phyloP scores from a whole-genome alignment of 1,140 invertebrate species.

The Chelonus insularis region DNA sequence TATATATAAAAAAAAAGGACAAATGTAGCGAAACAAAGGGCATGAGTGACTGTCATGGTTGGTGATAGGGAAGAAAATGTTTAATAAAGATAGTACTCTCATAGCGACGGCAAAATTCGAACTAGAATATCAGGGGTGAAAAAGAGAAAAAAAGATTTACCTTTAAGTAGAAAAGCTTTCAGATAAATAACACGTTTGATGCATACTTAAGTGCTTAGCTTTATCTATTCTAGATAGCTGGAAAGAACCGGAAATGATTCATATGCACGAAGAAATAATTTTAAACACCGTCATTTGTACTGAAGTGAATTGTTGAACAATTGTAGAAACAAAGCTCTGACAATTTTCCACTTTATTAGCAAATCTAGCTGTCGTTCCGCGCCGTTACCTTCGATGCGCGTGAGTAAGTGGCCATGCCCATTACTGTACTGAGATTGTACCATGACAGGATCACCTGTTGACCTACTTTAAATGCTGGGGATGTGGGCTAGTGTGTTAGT shows the following conservation, averaged over 20 bases:
- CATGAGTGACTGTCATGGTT: not conserved
- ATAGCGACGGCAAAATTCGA: not conserved
- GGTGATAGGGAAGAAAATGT: constrained; percentile 1
- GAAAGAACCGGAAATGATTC: too few species aligned
- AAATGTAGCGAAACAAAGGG: not conserved
- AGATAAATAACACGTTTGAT: constrained; percentile 3
- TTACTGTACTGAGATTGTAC: constrained; percentile 28
- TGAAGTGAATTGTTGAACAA: too few species aligned
- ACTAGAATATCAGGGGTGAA: not conserved
- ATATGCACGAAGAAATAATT: not conserved
- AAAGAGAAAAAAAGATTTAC: not conserved
- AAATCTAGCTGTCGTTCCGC: not conserved
- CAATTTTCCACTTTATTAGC: not conserved
- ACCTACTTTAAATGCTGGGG: constrained; percentile 44
- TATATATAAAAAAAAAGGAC: not conserved
- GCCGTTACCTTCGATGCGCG: constrained; percentile 14
- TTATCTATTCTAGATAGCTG: not conserved
- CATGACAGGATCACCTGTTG: constrained; percentile 47
- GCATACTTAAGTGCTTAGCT: not conserved
- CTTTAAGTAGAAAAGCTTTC: not conserved
- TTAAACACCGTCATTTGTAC: too few species aligned
- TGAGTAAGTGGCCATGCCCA: constrained; percentile 16
- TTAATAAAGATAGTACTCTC: constrained; percentile 21
- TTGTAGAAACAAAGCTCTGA: too few species aligned
- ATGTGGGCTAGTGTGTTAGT: constrained; percentile 24